phyloP scores from a whole-genome alignment of 2,888 invertebrate species.

The Linnaemya vulpina region DNA sequence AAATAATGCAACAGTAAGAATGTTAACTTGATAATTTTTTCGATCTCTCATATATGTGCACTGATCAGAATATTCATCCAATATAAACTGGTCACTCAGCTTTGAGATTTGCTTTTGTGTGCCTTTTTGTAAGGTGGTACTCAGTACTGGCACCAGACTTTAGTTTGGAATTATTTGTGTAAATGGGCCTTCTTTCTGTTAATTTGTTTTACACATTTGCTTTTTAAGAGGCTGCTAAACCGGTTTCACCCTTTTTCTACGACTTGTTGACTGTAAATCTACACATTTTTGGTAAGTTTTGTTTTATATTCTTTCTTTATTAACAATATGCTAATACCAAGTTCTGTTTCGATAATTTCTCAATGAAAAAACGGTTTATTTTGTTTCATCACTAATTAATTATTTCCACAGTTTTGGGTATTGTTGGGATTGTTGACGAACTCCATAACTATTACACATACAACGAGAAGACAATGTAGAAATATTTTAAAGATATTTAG shows the following conservation, averaged over 20 bases:
- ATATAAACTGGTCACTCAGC: constrained; percentile 16
- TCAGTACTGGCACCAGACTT: constrained; percentile 12
- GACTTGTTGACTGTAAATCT: constrained; percentile 58
- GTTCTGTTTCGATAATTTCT: constrained; percentile 13
- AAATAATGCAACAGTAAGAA: constrained; percentile 32
- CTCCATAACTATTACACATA: constrained; percentile 18
- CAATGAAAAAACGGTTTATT: not conserved
- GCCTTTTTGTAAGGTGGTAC: not conserved
- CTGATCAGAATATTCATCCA: not conserved
- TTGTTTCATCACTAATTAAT: constrained; percentile 19
- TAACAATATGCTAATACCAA: constrained; percentile 4
- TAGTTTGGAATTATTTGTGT: constrained; percentile 29
- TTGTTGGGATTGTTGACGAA: constrained; percentile 40
- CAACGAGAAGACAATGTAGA: constrained; percentile 13
- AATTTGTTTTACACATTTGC: constrained; percentile 43
- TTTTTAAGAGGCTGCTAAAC: constrained; percentile 65
- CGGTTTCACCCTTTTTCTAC: constrained; percentile 64
- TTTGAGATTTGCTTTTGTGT: constrained; percentile 9
- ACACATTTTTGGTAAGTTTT: constrained; percentile 42
- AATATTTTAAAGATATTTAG: constrained; percentile 5
- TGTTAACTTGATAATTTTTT: constrained; percentile 18
- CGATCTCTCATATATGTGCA: not conserved
- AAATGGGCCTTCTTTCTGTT: constrained; percentile 49
- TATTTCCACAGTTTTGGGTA: constrained; percentile 4
- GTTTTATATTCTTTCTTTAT: constrained; percentile 8